These are phyloP conservation scores for Phoronis australis DNA, from an alignment of 2,888 invertebrate genomes.

Conservation along the genomic window DNA sequence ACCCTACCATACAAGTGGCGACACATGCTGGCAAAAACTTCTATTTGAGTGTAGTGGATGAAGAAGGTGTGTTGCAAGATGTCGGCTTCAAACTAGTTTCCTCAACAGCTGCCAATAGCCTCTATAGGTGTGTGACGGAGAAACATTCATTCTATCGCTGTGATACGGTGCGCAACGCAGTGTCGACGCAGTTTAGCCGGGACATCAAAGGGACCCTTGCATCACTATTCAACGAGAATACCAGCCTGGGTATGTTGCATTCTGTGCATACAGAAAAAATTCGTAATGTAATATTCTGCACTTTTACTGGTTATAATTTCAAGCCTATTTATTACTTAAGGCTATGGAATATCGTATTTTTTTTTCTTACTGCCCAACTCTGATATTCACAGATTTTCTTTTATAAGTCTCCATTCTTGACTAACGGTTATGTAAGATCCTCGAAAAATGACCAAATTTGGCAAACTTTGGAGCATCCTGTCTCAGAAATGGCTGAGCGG, in stretches of 20 bases:
- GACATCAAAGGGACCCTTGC: conserved; percentile 86
- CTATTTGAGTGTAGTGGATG: conserved; percentile 36
- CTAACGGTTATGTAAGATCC: no score
- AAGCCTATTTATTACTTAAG: no score
- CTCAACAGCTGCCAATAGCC: conserved; percentile 72
- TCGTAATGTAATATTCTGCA: no score
- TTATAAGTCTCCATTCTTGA: no score
- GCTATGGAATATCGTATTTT: no score
- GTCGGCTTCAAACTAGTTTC: conserved; percentile 76
- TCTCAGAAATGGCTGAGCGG: no score
- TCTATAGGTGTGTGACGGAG: conserved; percentile 73
- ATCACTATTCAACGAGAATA: conserved; percentile 77
- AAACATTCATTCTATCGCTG: conserved; percentile 90
- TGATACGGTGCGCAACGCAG: conserved; percentile 81
- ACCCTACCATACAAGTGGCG: conserved; percentile 42
- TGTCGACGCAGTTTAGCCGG: conserved; percentile 81
- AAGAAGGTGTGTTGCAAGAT: conserved; percentile 55
- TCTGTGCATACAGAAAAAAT: no score
- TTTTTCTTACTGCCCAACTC: no score
- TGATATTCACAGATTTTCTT: no score
- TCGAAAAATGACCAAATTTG: no score
- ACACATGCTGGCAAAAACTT: conserved; percentile 42
- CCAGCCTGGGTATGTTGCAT: conserved; percentile 31
- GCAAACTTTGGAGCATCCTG: no score
- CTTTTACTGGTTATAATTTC: no score